A percentile compares a stretch with the other conserved stretches of the same genome.
Evolutionary conservation across 2,888 invertebrate genomes (phyloP).

Genomic region (Heliconius hortense): DNA sequence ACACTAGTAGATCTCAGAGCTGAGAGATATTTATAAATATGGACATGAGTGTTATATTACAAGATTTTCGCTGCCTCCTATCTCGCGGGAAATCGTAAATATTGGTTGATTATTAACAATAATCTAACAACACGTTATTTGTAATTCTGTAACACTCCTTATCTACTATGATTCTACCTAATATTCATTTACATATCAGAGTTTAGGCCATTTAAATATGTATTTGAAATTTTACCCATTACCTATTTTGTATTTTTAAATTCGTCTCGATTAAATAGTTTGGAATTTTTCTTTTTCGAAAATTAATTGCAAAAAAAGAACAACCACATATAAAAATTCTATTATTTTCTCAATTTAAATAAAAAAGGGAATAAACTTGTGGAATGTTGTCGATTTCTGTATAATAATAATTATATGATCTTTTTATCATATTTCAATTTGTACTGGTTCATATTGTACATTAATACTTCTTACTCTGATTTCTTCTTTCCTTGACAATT

Average conservation of each 20-base stretch:
- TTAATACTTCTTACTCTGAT: slow-evolving; percentile 8
- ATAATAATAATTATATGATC: slow-evolving; percentile 4
- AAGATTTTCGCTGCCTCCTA: too few relatives aligned
- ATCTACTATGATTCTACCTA: slow-evolving; percentile 19
- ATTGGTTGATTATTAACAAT: slow-evolving; percentile 19
- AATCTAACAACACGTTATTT: slow-evolving; percentile 21
- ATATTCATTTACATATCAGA: slow-evolving; percentile 2
- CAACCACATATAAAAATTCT: neutral
- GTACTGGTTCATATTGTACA: slow-evolving; percentile 33
- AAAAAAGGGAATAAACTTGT: neutral
- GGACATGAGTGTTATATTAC: too few relatives aligned
- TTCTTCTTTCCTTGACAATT: slow-evolving; percentile 13
- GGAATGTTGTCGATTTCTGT: slow-evolving; percentile 13
- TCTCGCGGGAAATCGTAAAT: too few relatives aligned
- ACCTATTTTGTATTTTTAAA: slow-evolving; percentile 7
- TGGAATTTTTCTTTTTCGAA: neutral
- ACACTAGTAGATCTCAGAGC: too few relatives aligned
- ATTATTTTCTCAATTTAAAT: neutral
- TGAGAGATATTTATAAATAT: too few relatives aligned
- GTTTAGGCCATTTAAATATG: slow-evolving; percentile 28
- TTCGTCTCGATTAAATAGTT: neutral
- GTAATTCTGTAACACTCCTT: slow-evolving; percentile 17
- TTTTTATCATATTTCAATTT: slow-evolving; percentile 27
- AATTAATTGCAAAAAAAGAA: neutral
- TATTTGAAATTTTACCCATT: slow-evolving; percentile 3